A percentile compares a stretch with the other conserved stretches of the same genome.
Conservation (phyloP, 2,113 vertebrate species). For the Tachycineta bicolor region DNA sequence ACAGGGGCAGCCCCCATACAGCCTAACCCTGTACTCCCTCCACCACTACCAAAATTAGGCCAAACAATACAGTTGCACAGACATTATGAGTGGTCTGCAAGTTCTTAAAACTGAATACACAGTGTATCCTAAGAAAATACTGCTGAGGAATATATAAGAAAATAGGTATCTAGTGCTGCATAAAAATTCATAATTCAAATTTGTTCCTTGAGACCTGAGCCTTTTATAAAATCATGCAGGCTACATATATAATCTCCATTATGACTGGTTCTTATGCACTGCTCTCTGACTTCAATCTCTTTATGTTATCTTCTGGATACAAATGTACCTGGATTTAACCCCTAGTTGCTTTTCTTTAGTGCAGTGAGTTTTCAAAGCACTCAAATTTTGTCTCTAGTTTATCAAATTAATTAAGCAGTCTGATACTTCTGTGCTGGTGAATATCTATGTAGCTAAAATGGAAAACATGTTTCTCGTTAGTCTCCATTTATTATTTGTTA, state of each 20-base stretch:
- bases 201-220: not conserved
- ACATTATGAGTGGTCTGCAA: not conserved
- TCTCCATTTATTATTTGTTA: not conserved
- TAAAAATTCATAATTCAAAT: conserved; percentile 27
- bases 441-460: not conserved
- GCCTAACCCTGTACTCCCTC: not conserved
- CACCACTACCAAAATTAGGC: not conserved
- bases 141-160: not conserved
- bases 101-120: not conserved
- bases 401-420: not conserved
- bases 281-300: not conserved
- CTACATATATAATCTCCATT: not conserved
- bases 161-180: not conserved
- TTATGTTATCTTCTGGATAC: not conserved
- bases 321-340: not conserved
- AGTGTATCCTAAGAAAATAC: not conserved
- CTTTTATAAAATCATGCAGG: not conserved
- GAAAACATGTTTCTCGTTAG: not conserved
- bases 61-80: not conserved
- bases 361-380: not conserved
- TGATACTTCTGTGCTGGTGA: not conserved
- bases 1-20: not conserved
- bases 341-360: not conserved
- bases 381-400: not conserved
- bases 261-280: not conserved